Percentiles rank a stretch among this genome's conserved stretches.
phyloP scores from a whole-genome alignment of 2,113 vertebrate species.

The Cnemophilus loriae region DNA sequence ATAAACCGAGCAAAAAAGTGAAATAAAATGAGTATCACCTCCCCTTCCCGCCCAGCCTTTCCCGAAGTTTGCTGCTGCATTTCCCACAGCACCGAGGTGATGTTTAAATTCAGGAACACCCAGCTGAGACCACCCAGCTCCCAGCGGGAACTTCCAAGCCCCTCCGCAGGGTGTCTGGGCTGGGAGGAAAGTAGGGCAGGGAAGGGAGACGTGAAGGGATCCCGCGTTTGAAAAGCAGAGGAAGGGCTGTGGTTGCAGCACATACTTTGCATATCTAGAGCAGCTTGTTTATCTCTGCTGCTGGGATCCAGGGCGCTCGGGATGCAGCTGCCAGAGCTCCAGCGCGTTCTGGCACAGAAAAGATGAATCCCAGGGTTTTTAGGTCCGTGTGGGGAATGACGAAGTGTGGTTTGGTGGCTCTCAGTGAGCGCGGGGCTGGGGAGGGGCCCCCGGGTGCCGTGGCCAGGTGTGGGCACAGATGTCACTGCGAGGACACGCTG shows the following conservation, averaged over 20 bases:
- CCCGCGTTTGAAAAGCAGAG: not conserved
- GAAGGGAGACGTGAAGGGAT: not conserved
- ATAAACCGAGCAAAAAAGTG: not conserved
- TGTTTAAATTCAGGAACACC: not conserved
- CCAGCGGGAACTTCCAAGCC: not conserved
- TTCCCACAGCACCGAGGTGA: fast-evolving
- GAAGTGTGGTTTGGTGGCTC: too few relatives aligned
- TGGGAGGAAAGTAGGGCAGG: not conserved
- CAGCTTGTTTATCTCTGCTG: conserved; percentile 19
- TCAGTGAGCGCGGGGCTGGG: too few relatives aligned
- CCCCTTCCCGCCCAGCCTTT: fast-evolving
- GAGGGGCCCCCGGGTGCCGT: too few relatives aligned
- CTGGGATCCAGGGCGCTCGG: not conserved
- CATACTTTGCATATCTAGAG: conserved; percentile 12
- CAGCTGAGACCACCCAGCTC: not conserved
- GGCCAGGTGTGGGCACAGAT: too few relatives aligned
- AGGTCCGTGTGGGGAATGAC: fast-evolving
- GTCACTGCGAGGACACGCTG: too few relatives aligned
- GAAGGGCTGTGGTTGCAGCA: not conserved
- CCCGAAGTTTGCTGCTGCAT: not conserved
- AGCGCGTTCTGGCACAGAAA: not conserved
- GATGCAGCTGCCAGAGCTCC: not conserved
- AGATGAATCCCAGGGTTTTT: not conserved
- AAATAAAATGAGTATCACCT: not conserved
- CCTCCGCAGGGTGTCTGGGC: not conserved